Evolutionary conservation across 35 echinoderm and acorn worm genomes (phyloP), one percentile per base, ranked within the genome.

Genomic region (Apostichopus parvimensis): DNA sequence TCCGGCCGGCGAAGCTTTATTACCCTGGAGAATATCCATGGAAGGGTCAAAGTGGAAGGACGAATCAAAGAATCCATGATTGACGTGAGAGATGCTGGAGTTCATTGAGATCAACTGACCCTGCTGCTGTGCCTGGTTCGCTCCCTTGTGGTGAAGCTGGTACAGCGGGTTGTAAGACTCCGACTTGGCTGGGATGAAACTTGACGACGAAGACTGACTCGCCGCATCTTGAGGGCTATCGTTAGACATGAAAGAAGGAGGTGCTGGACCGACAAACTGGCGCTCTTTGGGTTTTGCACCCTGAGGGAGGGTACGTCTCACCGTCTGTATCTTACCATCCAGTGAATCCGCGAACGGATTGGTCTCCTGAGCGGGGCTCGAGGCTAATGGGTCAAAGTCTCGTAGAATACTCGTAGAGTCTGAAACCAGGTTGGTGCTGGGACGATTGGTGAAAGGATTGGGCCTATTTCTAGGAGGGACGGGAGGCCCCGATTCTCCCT

Each of bases 381-480:
- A 71, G 25, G 93, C 55, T 21, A 97, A 82, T 14, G 96, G 96
- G 56, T 98, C 96, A 82, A 98, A 98, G 71, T 98, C 96, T 77
- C 89, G 85, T 8, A 98, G 75, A 21, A 98, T 64, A 76, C 91
- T 92, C 25, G 91, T 79, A 3, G 77, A 45, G 52, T 91, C 76
- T n/a, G 53, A 78, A 78, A 56, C 55, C 0, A 59, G 73, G 52
- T 53, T 24, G 1, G 17, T 28, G 18, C 55, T 0, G 53, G 53
- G 9, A 75, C n/a, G 56, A 57, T 89, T 90, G 34, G 77, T 26
- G 28, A 87, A 62, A 18, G 26, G 60, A 6, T 54, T 88, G 24
- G 72, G 56, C 53, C 66, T 57, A n/a, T 17, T 26, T 25, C 71
- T 11, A 61, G 87, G 82, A 56, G 53, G 83, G 73, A 75, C 13